These are phyloP conservation scores for Ceratothoa steindachneri DNA, from an alignment of 2,888 invertebrate genomes.

Conservation along the genomic window DNA sequence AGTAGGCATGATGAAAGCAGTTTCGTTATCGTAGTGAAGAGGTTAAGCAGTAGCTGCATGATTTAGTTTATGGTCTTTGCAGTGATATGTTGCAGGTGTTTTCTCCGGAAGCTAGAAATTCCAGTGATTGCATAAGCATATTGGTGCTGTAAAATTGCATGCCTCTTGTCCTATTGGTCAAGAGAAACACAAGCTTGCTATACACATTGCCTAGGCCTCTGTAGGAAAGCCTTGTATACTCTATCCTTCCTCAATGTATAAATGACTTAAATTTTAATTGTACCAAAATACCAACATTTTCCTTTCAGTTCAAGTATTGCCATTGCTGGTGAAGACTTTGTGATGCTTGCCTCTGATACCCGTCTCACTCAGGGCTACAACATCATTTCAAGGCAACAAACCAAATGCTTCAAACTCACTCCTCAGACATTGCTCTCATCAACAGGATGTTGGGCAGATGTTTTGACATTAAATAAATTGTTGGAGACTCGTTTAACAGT, in stretches of 20 bases:
- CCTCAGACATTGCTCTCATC: conserved; percentile 83
- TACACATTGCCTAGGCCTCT: too few relatives aligned
- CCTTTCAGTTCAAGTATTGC: conserved; percentile 81
- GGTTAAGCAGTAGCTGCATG: too few relatives aligned
- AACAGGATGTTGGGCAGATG: conserved; percentile 97
- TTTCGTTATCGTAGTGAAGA: too few relatives aligned
- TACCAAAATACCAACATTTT: conserved; percentile 22
- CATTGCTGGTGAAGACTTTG: conserved; percentile 91
- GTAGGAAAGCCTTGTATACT: neutral
- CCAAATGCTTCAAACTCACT: conserved; percentile 79
- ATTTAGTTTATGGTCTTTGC: too few relatives aligned
- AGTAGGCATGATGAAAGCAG: too few relatives aligned
- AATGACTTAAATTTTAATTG: neutral
- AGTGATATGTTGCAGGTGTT: too few relatives aligned
- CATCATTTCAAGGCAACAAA: conserved; percentile 82
- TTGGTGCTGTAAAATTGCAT: too few relatives aligned
- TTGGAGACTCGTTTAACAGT: conserved; percentile 68
- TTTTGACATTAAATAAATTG: conserved; percentile 79
- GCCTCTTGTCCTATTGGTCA: too few relatives aligned
- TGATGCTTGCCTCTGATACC: conserved; percentile 90
- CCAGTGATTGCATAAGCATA: too few relatives aligned
- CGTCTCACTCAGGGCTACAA: conserved; percentile 85
- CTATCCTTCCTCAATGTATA: neutral
- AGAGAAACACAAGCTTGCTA: too few relatives aligned
- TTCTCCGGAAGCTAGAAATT: too few relatives aligned